phyloP scores from a whole-genome alignment of 2,113 vertebrate genomes.

The Cyanistes caeruleus region DNA sequence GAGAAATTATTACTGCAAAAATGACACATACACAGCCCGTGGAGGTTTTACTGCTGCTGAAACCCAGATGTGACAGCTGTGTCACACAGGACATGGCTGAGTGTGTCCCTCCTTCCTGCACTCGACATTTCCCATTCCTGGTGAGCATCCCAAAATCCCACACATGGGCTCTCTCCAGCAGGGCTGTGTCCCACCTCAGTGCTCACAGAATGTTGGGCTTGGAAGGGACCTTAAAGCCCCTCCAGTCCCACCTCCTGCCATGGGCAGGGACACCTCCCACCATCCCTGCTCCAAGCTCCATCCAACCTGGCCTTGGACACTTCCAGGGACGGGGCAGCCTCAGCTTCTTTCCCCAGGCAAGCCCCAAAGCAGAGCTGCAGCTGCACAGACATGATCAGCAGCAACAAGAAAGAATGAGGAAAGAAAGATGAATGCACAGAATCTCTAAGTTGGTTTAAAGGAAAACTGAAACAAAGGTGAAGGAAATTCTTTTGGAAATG shows the following conservation, averaged over 20 bases:
- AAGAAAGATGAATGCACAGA: neutral
- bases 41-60: neutral
- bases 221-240: neutral
- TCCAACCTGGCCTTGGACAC: neutral
- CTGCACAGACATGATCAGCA: rapidly evolving
- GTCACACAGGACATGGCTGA: rapidly evolving
- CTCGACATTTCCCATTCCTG: rapidly evolving
- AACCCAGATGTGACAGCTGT: neutral
- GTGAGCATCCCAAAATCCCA: neutral
- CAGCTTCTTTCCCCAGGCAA: neutral
- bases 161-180: rapidly evolving
- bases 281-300: neutral
- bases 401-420: neutral
- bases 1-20: neutral
- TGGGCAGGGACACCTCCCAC: neutral
- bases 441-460: neutral
- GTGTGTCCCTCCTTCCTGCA: neutral
- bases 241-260: neutral
- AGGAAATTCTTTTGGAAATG: neutral
- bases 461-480: neutral
- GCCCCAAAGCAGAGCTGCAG: neutral
- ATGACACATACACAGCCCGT: neutral
- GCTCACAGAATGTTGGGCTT: neutral
- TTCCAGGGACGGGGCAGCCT: neutral
- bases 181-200: neutral